A percentile compares a stretch with the other conserved stretches of the same genome.
These are phyloP conservation scores for Chrysaora quinquecirrha DNA, from an alignment of 30 jellyfish, hydroid and myxozoan species.

Conservation along the genomic window DNA sequence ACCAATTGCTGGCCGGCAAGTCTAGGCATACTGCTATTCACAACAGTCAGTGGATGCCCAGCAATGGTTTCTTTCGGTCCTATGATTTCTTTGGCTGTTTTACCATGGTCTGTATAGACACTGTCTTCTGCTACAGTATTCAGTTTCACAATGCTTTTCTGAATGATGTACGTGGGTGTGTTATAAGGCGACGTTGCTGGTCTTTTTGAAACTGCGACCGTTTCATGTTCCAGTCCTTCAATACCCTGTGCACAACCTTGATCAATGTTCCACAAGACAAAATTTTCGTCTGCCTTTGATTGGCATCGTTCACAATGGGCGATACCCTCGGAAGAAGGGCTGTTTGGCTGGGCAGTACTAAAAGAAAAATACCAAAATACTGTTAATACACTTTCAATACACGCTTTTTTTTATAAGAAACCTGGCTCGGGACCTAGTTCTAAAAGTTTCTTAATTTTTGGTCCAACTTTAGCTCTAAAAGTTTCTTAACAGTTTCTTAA, in stretches of 20 bases:
- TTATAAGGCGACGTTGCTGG: slow-evolving; percentile 20
- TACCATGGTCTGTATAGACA: slow-evolving; percentile 56
- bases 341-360: slow-evolving; percentile 8
- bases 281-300: slow-evolving; percentile 49
- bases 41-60: slow-evolving; percentile 87
- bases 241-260: slow-evolving; percentile 54
- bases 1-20: slow-evolving; percentile 17
- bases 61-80: slow-evolving; percentile 74
- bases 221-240: slow-evolving; percentile 56
- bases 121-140: slow-evolving; percentile 57
- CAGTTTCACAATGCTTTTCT: slow-evolving; percentile 53
- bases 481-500: too few relatives aligned
- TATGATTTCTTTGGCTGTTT: slow-evolving; percentile 69
- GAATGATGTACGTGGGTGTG: slow-evolving; percentile 33
- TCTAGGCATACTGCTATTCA: slow-evolving; percentile 4
- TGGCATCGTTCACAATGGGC: slow-evolving; percentile 47
- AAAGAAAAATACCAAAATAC: neutral
- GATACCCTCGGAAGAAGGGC: neutral
- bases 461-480: too few relatives aligned
- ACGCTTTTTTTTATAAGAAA: too few relatives aligned
- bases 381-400: too few relatives aligned
- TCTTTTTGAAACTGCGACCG: slow-evolving; percentile 27
- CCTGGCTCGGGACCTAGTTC: too few relatives aligned
- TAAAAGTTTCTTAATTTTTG: too few relatives aligned
- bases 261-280: slow-evolving; percentile 74